A percentile compares a stretch with the other conserved stretches of the same genome.
phyloP scores from a whole-genome alignment of 1,140 invertebrate genomes.

The Philotrypesis tridentata region DNA sequence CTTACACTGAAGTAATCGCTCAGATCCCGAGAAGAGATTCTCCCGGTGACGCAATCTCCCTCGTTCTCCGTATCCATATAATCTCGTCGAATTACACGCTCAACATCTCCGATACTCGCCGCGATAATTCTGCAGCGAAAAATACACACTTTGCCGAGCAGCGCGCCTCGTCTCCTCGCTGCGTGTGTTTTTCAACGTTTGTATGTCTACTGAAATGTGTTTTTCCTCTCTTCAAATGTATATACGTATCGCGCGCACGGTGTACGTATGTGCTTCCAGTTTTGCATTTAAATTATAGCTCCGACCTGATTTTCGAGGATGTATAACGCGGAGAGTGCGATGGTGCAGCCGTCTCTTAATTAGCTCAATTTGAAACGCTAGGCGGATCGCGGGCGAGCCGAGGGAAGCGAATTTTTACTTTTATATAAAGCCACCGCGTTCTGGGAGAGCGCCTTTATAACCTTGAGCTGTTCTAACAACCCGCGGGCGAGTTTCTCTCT shows the following conservation, averaged over 20 bases:
- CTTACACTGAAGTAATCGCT: neutral
- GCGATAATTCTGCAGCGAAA: conserved; percentile 8
- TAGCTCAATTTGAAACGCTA: neutral
- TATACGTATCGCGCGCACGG: too few relatives aligned
- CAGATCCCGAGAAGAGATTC: neutral
- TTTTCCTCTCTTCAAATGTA: neutral
- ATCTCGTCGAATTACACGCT: conserved; percentile 14
- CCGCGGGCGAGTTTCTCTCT: neutral
- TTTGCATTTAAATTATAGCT: neutral
- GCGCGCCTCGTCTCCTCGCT: too few relatives aligned
- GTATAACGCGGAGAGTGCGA: neutral
- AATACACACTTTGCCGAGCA: neutral
- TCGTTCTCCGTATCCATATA: neutral
- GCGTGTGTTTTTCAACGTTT: neutral
- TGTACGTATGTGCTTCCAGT: neutral
- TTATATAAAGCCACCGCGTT: neutral
- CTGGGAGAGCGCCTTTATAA: conserved; percentile 28
- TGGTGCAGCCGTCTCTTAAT: neutral
- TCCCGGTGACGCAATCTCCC: neutral
- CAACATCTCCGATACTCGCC: neutral
- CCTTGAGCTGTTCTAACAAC: conserved; percentile 26
- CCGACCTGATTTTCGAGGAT: neutral
- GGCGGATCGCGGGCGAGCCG: conserved; percentile 38
- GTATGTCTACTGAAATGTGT: neutral
- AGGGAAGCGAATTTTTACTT: neutral